Evolutionary conservation across 2,113 vertebrate species (phyloP), one percentile per base, ranked within the genome.

Genomic region (Notothenia rossii): DNA sequence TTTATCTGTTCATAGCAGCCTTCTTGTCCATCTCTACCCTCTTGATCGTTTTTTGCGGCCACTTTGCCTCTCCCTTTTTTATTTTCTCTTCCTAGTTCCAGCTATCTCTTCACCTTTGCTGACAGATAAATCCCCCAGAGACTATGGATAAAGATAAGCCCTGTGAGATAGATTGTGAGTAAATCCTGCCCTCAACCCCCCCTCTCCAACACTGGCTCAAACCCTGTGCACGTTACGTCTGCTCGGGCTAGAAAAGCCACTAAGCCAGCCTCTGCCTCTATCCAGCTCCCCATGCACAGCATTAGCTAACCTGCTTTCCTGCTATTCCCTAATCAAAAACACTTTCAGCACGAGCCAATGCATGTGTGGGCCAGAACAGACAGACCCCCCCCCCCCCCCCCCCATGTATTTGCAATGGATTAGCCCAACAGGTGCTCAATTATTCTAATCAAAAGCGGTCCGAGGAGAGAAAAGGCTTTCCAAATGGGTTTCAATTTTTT

Each of bases 61-160:
- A 25, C 45, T 6, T 82, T 17, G 75, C 15, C 25, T 59, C 33
- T 54, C 4, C 22, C 40, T 66, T 61, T 66, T 82, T 64, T 20
- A 72, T 69, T 77, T 73, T 72, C 49, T 55, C 48, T 56, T 71
- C 68, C 7, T 18, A 18, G 15, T 60, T 69, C 54, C 77, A 79
- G 46, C 65, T 79, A 67, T 65, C 51, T 53, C 45, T 68, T 77
- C 67, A 77, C 72, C 77, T 81, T 83, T 75, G 56, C 66, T 54
- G 33, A 81, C 82, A 77, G 60, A 81, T 69, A 75, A 89, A 70
- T 75, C 71, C 53, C 74, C 79, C 61, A 68, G 55, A 85, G 77
- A 78, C 46, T 61, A 36, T 66, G 84, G 89, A 92, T 89, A 83
- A 88, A 88, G 80, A 88, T 90, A 90, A 92, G 84, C 82, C 81